Base-by-base conservation (phyloP, 2,797 vertebrate genomes). In the Sebastes aleutianus region DNA sequence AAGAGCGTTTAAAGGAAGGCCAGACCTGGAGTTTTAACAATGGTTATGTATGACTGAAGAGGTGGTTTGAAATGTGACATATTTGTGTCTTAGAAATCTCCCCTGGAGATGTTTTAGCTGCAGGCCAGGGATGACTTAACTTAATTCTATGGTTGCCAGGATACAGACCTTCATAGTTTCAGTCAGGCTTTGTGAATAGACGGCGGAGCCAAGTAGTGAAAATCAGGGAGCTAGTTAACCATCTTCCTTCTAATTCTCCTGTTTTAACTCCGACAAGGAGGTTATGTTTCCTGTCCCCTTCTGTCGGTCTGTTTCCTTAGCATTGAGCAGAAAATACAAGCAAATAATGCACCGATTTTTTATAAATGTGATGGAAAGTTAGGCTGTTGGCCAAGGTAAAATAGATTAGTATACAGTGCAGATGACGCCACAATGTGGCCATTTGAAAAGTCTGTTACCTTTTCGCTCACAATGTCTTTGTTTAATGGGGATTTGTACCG, bases 61-160 rank as follows among this genome's bases (percentile, higher is more conserved):
- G 70, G 8, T 65, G 77, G 27, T 74, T 84, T 77, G 47, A 87
- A 82, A 75, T 78, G 78, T 85, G 70, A 84, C 85, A 89, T 81
- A 82, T 79, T 78, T 84, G 78, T 77, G 74, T 78, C 84, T 87
- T 74, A 84, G 74, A 88, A 90, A 87, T 91, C 36, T 80, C 65
- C 54, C 78, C 56, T 18, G 31, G 82, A 82, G 83, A 88, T 85
- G 70, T 77, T 88, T 83, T 62, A 67, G 77, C 85, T 82, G 39
- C 68, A 78, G 86, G 85, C 78, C 57, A 83, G 84, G 71, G 84
- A 84, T 76, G 86, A 74, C 78, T 50, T 78, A 34, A 36, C 27
- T 64, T 24, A 79, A 80, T 77, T 66, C 69, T 64, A 29, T 67
- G 75, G 90, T 92, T 92, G 88, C 92, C 90, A 80, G 89, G 88